Percentiles rank a stretch among this genome's conserved stretches.
phyloP scores from a whole-genome alignment of 2,113 vertebrate species.

The Origma solitaria region DNA sequence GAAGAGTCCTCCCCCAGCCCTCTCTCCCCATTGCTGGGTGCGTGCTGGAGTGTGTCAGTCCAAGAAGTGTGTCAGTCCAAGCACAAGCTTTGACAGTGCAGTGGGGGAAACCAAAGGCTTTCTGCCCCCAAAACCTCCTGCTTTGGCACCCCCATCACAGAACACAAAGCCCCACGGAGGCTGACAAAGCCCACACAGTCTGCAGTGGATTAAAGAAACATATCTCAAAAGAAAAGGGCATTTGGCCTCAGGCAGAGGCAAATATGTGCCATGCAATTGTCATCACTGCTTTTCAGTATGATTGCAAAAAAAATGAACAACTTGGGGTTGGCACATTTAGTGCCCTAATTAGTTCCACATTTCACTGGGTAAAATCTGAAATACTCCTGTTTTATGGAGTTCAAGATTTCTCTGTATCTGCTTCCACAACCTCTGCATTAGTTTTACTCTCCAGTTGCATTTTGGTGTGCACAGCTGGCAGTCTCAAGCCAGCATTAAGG shows the following conservation, averaged over 20 bases:
- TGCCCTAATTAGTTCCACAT: background rate
- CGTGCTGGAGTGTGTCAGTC: background rate
- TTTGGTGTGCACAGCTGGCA: background rate
- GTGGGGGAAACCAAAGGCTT: background rate
- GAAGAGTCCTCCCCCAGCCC: background rate
- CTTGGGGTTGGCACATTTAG: background rate
- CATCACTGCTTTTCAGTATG: background rate
- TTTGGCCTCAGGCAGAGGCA: background rate
- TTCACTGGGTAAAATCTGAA: background rate
- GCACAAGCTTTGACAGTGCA: rapidly evolving
- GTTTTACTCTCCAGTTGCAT: background rate
- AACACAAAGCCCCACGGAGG: background rate
- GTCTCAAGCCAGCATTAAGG: background rate
- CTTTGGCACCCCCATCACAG: background rate
- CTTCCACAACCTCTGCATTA: background rate
- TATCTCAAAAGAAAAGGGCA: background rate
- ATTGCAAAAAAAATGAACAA: background rate
- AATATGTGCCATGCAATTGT: background rate
- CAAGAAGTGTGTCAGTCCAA: background rate
- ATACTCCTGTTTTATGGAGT: background rate
- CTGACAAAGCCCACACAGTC: background rate
- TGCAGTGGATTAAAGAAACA: background rate
- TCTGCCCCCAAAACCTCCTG: background rate
- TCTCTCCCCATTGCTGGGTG: background rate
- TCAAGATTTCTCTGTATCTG: background rate